phyloP scores from a whole-genome alignment of 2,888 invertebrate species.

The Lasioglossum vierecki region DNA sequence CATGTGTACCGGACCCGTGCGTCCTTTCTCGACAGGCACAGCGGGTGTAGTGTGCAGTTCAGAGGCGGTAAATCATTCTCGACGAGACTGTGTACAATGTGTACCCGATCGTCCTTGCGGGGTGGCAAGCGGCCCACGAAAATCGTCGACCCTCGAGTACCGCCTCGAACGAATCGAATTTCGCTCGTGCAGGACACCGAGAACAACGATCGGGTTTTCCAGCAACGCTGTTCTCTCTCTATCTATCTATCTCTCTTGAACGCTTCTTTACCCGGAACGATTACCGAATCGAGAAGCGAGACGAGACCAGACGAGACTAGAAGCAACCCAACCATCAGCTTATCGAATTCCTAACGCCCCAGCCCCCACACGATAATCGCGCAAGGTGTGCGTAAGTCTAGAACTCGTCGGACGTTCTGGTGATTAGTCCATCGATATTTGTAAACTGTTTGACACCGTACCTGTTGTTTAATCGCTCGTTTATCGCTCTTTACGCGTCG shows the following conservation, averaged over 20 bases:
- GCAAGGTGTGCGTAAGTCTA: slow-evolving; percentile 40
- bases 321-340: slow-evolving; percentile 2
- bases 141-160: slow-evolving; percentile 2
- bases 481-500: background rate
- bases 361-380: slow-evolving; percentile 44
- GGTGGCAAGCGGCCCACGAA: slow-evolving; percentile 14
- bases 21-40: slow-evolving; percentile 46
- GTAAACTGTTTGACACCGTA: slow-evolving; percentile 29
- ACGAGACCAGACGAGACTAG: background rate
- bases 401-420: slow-evolving; percentile 18
- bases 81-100: slow-evolving; percentile 13
- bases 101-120: slow-evolving; percentile 14
- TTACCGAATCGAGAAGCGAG: background rate
- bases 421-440: slow-evolving; percentile 50
- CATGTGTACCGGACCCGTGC: slow-evolving; percentile 71
- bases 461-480: background rate
- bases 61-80: slow-evolving; percentile 69
- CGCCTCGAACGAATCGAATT: slow-evolving; percentile 1
- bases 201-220: slow-evolving; percentile 11
- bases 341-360: slow-evolving; percentile 41
- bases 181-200: background rate
- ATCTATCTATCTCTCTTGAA: background rate
- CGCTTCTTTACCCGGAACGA: background rate
- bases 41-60: slow-evolving; percentile 14
- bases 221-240: background rate